Evolutionary conservation across 2,113 vertebrate genomes (phyloP).

Genomic region (Corapipo altera): DNA sequence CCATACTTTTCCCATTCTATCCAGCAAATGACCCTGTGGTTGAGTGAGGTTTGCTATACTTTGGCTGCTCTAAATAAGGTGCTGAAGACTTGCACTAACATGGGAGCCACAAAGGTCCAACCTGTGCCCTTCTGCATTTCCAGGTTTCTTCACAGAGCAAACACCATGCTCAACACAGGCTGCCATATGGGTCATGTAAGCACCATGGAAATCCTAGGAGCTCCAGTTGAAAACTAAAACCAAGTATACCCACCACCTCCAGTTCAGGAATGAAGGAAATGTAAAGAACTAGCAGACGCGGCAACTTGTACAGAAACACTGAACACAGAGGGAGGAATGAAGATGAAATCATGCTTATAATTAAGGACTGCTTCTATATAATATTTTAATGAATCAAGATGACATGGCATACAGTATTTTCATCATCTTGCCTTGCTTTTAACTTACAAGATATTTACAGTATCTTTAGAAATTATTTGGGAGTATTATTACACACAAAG

Average conservation of each 20-base stretch:
- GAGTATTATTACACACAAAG: neutral
- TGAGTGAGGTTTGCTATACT: neutral
- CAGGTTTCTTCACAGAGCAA: neutral
- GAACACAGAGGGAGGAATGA: neutral
- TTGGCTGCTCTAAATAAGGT: neutral
- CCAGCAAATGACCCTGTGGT: neutral
- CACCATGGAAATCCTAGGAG: neutral
- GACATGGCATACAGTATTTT: neutral
- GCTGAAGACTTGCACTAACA: neutral
- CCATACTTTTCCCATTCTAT: neutral
- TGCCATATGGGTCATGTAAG: neutral
- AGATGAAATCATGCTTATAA: neutral
- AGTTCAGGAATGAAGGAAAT: neutral
- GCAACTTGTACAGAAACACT: neutral
- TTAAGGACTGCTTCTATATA: neutral
- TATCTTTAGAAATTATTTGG: neutral
- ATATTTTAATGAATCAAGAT: neutral
- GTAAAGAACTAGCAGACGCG: neutral
- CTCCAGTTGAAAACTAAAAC: neutral
- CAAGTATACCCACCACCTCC: neutral
- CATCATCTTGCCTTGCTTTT: neutral
- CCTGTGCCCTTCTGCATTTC: neutral
- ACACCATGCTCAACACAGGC: fast-evolving
- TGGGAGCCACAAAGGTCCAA: neutral
- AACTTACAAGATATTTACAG: neutral